Percentiles rank a stretch among this genome's conserved stretches.
phyloP scores from a whole-genome alignment of 2,113 vertebrate species.

The Notiomystis cincta region DNA sequence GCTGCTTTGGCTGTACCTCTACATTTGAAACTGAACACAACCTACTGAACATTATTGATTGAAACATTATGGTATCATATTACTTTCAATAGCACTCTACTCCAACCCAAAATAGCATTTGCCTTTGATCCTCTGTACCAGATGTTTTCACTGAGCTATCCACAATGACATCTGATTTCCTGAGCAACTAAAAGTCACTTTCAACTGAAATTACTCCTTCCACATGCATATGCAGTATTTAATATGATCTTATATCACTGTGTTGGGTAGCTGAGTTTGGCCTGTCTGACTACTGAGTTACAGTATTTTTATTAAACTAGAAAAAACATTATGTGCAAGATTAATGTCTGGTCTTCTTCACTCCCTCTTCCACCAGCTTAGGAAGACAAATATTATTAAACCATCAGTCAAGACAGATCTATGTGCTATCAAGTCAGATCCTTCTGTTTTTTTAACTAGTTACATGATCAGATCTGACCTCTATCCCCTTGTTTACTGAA shows the following conservation, averaged over 20 bases:
- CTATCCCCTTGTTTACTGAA: background rate
- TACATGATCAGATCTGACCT: background rate
- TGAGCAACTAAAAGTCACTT: conserved; percentile 8
- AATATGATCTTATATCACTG: background rate
- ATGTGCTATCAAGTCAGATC: background rate
- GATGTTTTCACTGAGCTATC: conserved; percentile 22
- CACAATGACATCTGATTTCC: conserved; percentile 26
- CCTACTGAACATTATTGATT: background rate
- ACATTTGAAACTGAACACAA: background rate
- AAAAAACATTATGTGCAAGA: background rate
- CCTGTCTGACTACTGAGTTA: background rate
- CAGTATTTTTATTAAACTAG: background rate
- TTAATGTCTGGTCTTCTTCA: background rate
- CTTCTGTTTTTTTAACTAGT: background rate
- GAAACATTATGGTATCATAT: conserved; percentile 17
- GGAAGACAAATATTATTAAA: background rate
- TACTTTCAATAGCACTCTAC: background rate
- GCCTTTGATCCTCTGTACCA: conserved; percentile 4
- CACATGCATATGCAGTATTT: background rate
- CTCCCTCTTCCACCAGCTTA: background rate
- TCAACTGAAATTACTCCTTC: background rate
- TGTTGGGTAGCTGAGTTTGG: background rate
- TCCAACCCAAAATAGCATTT: conserved; percentile 11
- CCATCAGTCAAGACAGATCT: background rate
- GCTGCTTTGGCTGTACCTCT: background rate